A percentile compares a stretch with the other conserved stretches of the same genome.
Evolutionary conservation across 2,113 vertebrate genomes (phyloP).

Genomic region (Lophochroa leadbeateri): DNA sequence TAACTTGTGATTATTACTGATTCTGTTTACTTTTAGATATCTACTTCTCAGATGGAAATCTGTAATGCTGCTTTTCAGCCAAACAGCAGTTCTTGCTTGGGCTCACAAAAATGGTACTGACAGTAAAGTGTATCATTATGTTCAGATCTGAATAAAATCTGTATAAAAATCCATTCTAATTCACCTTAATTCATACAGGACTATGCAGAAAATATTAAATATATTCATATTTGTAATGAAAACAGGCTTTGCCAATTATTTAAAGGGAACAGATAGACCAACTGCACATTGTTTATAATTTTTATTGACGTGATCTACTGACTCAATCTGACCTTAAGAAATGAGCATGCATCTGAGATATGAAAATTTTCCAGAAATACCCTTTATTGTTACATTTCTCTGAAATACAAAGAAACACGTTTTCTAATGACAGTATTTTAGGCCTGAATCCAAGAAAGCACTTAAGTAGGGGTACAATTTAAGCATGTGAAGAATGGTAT

Average conservation of each 20-base stretch:
- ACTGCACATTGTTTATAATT: background rate
- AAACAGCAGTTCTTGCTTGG: background rate
- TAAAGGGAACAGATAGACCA: background rate
- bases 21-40: background rate
- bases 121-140: background rate
- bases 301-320: background rate
- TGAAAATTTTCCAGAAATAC: background rate
- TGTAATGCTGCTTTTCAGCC: background rate
- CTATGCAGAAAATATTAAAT: background rate
- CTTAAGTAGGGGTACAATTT: background rate
- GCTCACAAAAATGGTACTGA: background rate
- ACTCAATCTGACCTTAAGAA: background rate
- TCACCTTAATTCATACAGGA: background rate
- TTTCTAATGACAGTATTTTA: background rate
- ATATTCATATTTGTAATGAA: background rate
- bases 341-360: background rate
- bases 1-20: background rate
- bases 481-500: background rate
- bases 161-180: background rate
- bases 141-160: background rate
- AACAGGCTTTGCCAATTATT: background rate
- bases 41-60: background rate
- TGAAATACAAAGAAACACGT: background rate
- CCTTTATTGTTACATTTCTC: background rate
- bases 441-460: conserved; percentile 49